Percentiles rank a stretch among this genome's conserved stretches.
Conservation (phyloP, 2,888 invertebrate genomes). For the Loripinus fragilis region DNA sequence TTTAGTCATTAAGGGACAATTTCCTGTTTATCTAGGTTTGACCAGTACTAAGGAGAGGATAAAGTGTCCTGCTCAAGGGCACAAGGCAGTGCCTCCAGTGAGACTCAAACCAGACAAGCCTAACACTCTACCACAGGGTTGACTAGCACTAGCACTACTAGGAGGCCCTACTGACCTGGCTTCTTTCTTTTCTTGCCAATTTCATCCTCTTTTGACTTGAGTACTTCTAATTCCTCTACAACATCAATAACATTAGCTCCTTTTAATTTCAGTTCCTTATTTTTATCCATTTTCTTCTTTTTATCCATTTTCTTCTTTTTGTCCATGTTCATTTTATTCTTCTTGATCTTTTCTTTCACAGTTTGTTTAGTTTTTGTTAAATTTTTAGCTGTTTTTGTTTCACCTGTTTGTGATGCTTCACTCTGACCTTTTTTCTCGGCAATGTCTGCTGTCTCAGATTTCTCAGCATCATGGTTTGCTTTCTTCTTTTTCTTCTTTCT, state of each 20-base stretch:
- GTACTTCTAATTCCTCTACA: neutral
- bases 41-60: too few species aligned
- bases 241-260: neutral
- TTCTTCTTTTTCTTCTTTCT: conserved; percentile 43
- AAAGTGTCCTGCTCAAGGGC: too few species aligned
- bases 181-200: neutral
- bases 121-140: too few species aligned
- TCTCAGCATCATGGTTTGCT: conserved; percentile 3
- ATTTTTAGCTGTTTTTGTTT: neutral
- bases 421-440: too few species aligned
- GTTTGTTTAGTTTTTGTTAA: neutral
- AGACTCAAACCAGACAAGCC: too few species aligned
- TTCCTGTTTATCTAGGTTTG: too few species aligned
- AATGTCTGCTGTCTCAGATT: too few species aligned
- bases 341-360: conserved; percentile 20
- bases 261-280: neutral
- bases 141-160: too few species aligned
- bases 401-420: neutral
- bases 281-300: conserved; percentile 30
- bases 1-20: too few species aligned
- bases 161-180: neutral
- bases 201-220: neutral
- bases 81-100: too few species aligned
- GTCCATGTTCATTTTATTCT: conserved; percentile 33
- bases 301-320: conserved; percentile 37